Evolutionary conservation across 2,113 vertebrate genomes (phyloP).

Genomic region (Amphiprion ocellaris): DNA sequence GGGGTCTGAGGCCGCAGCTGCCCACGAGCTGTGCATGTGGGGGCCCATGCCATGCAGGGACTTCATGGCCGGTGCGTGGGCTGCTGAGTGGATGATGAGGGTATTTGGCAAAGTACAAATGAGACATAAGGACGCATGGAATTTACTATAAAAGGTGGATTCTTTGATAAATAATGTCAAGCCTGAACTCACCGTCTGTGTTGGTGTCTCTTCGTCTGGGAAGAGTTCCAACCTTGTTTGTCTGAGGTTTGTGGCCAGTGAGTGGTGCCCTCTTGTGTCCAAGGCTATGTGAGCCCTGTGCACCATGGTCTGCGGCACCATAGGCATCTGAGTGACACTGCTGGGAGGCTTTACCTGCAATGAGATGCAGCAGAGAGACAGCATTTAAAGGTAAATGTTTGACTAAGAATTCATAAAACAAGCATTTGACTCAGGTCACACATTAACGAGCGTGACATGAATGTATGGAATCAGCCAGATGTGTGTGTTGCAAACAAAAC

Average conservation of each 20-base stretch:
- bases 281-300: slow-evolving; percentile 79
- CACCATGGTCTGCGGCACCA: slow-evolving; percentile 58
- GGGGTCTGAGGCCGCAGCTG: slow-evolving; percentile 72
- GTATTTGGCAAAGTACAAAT: slow-evolving; percentile 49
- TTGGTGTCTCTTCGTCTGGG: slow-evolving; percentile 76
- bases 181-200: slow-evolving; percentile 72
- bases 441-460: neutral
- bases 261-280: slow-evolving; percentile 81
- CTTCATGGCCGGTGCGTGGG: slow-evolving; percentile 66
- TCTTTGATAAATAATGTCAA: slow-evolving; percentile 31
- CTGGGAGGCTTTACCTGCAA: slow-evolving; percentile 72
- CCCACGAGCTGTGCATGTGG: slow-evolving; percentile 81
- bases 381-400: slow-evolving; percentile 1
- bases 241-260: slow-evolving; percentile 72
- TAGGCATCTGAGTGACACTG: slow-evolving; percentile 63
- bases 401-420: neutral
- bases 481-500: neutral
- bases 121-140: slow-evolving; percentile 10
- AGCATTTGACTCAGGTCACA: neutral
- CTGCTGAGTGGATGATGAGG: slow-evolving; percentile 48
- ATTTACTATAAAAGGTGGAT: slow-evolving; percentile 16
- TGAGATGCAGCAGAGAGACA: neutral
- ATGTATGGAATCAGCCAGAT: neutral
- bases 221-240: slow-evolving; percentile 77
- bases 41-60: slow-evolving; percentile 73